Conservation (phyloP, 1,140 invertebrate genomes). For the Metaphire vulgaris region DNA sequence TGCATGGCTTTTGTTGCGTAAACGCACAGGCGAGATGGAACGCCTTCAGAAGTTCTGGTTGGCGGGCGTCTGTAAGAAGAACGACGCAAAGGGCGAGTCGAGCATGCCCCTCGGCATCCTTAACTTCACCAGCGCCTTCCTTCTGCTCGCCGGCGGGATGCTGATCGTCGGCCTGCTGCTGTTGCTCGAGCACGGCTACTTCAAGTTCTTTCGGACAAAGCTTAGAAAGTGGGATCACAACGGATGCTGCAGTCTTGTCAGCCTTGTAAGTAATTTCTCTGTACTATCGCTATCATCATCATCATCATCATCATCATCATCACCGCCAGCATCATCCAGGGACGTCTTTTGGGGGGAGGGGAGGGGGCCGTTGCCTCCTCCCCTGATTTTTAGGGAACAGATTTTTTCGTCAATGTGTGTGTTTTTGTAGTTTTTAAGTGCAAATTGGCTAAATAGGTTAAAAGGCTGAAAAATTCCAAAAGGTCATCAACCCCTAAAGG, state of each 20-base stretch:
- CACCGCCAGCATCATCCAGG: no score
- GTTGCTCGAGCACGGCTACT: slow-evolving; percentile 86
- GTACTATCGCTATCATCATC: neutral
- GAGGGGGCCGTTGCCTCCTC: no score
- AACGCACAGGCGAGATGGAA: slow-evolving; percentile 87
- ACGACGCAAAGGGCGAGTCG: slow-evolving; percentile 45
- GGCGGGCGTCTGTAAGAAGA: slow-evolving; percentile 90
- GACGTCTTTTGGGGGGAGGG: no score
- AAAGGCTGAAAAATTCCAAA: no score
- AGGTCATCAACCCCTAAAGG: no score
- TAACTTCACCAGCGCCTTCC: slow-evolving; percentile 94
- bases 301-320: neutral
- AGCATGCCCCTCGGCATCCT: slow-evolving; percentile 84
- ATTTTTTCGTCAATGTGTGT: no score
- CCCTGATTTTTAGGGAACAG: no score
- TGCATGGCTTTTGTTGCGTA: slow-evolving; percentile 25
- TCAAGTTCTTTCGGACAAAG: slow-evolving; percentile 76
- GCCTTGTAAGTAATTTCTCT: slow-evolving; percentile 60
- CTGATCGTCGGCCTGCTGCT: slow-evolving; percentile 75
- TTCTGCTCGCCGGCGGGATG: slow-evolving; percentile 87
- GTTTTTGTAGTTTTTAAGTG: no score
- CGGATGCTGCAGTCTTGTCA: slow-evolving; percentile 80
- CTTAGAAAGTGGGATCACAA: slow-evolving; percentile 79
- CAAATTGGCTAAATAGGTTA: no score
- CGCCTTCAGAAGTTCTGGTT: slow-evolving; percentile 90